Evolutionary conservation across 1,140 invertebrate species (phyloP), one percentile per base, ranked within the genome.

Genomic region (Papilio machaon): DNA sequence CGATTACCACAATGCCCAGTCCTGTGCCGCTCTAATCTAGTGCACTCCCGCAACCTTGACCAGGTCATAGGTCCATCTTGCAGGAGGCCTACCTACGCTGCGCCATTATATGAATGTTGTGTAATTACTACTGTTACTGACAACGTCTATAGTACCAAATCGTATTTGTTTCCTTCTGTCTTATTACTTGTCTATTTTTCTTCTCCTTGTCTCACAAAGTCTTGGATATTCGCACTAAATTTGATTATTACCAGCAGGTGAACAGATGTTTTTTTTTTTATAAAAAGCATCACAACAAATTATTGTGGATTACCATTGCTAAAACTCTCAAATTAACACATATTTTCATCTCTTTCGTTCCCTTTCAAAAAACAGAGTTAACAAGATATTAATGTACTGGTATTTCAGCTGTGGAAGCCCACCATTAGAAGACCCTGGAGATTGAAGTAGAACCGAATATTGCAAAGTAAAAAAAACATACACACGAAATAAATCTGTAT

Each of bases 401-500:
- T 52, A 52, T 60, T 8, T 60, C 19, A 30, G 23, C 60, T 11
- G 19, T 35, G 15, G 64, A 70, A 64, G 19, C 10, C 10, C 0
- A 10, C 54, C 0, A 43, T 60, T 60, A 23, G 19, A 30, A 7
- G 13, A 70, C 30, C 23, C 13, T 10, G 30, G 10, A 35, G 64
- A 70, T 70, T 70, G 13, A 70, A 70, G 35, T 70, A 70, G 64
- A 70, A 35, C 4, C 23, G 13, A 70, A 70, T 13, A 64, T 64
- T 30, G 5, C 49, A 7, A 58, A 9, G n/a, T 17, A 73, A 30
- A 73, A 70, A 73, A 43, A 64, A 30, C 60, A 70, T 67, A 67
- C 23, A 30, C 13, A 35, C 30, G 64, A 70, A 64, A 67, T 79
- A 67, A 67, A 79, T 79, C 77, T 46, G 35, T 46, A 43, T 60